Percentiles rank a stretch among this genome's conserved stretches.
Conservation (phyloP, 2,113 vertebrate genomes). For the Steatornis caripensis region DNA sequence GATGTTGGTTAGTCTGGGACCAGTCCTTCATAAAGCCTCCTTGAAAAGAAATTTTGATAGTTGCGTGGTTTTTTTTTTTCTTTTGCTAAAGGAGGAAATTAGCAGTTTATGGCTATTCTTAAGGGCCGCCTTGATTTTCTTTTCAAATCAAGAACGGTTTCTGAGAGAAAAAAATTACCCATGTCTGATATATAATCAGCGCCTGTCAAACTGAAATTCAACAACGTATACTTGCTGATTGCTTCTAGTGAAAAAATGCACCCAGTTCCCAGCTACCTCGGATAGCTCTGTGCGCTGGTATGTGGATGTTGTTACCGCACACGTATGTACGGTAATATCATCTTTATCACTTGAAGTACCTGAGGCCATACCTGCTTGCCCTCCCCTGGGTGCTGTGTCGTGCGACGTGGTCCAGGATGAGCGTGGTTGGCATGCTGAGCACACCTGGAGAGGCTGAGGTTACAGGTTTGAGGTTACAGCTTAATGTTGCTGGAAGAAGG, state of each 20-base stretch:
- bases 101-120: not conserved
- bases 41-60: not conserved
- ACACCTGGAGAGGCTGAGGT: fast-evolving
- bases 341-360: not conserved
- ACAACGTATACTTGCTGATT: not conserved
- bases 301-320: not conserved
- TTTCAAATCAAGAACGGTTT: not conserved
- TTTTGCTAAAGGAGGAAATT: not conserved
- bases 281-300: not conserved
- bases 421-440: no score
- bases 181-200: not conserved
- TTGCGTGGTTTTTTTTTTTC: not conserved
- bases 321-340: no score
- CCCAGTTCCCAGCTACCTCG: not conserved
- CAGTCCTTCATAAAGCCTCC: not conserved
- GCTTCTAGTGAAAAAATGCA: not conserved
- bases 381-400: no score
- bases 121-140: slow-evolving; percentile 8
- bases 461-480: no score
- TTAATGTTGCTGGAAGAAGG: not conserved
- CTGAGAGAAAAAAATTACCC: not conserved
- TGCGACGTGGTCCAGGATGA: not conserved
- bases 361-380: fast-evolving
- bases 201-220: not conserved
- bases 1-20: not conserved